phyloP scores from a whole-genome alignment of 2,113 vertebrate genomes.

The Dascyllus trimaculatus region DNA sequence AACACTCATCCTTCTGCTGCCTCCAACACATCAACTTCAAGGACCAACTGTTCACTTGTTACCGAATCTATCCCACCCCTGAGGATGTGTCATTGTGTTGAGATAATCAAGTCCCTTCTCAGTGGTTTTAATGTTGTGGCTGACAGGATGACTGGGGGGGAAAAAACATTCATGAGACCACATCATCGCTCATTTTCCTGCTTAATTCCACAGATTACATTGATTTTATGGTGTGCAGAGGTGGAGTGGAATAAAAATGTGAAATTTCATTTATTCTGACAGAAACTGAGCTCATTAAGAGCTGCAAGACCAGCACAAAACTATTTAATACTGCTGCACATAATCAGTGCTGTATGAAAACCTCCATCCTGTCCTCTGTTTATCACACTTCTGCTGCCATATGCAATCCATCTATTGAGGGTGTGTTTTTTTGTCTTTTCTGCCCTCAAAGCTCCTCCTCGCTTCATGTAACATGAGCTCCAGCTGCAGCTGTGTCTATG shows the following conservation, averaged over 20 bases:
- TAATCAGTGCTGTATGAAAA: not conserved
- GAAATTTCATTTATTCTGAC: not conserved
- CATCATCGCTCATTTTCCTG: too few species aligned
- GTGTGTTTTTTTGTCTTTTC: constrained; percentile 5
- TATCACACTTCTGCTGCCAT: not conserved
- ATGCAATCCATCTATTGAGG: not conserved
- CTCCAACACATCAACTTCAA: too few species aligned
- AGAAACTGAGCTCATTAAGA: not conserved
- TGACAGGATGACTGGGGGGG: too few species aligned
- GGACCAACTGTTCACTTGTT: too few species aligned
- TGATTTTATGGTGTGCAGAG: not conserved
- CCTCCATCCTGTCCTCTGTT: constrained; percentile 36
- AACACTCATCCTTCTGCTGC: too few species aligned
- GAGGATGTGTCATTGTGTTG: too few species aligned
- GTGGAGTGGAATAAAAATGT: not conserved
- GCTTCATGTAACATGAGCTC: constrained; percentile 48
- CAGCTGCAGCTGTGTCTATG: constrained; percentile 28
- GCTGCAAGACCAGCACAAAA: not conserved
- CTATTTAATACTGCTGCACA: not conserved
- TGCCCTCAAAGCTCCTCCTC: constrained; percentile 20
- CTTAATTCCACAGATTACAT: too few species aligned
- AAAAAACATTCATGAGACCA: too few species aligned
- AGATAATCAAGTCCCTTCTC: too few species aligned
- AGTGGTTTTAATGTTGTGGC: too few species aligned
- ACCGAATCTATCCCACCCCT: too few species aligned